Percentiles rank a stretch among this genome's conserved stretches.
These are phyloP conservation scores for Oryzaephilus surinamensis DNA, from an alignment of 1,140 invertebrate species.

Conservation along the genomic window DNA sequence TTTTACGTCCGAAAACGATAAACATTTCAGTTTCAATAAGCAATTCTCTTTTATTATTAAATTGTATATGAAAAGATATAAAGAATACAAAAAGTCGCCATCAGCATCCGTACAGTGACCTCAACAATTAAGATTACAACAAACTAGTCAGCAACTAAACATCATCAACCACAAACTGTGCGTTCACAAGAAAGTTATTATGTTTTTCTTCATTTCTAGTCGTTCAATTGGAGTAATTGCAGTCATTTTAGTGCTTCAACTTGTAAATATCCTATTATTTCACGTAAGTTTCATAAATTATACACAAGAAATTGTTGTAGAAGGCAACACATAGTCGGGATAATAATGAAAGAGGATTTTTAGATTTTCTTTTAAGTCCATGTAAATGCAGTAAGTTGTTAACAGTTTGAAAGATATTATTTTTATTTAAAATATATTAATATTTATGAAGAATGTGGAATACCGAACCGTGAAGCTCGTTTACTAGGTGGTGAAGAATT, in stretches of 20 bases:
- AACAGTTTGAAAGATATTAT: neutral
- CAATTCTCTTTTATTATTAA: no score
- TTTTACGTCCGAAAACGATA: no score
- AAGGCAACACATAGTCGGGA: neutral
- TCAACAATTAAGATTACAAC: no score
- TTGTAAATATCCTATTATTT: no score
- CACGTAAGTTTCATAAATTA: neutral
- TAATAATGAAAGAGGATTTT: conserved; percentile 11
- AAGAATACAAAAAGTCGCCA: no score
- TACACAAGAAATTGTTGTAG: neutral
- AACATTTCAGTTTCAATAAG: no score
- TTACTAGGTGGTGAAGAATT: conserved; percentile 39
- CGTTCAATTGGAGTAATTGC: no score
- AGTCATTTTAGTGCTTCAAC: no score
- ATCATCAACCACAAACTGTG: neutral
- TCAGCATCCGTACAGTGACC: no score
- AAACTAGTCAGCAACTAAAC: no score
- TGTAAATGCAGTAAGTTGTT: conserved; percentile 21
- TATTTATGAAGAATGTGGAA: conserved; percentile 25
- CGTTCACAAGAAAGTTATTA: conserved; percentile 2
- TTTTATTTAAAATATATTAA: conserved; percentile 6
- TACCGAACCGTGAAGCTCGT: conserved; percentile 30
- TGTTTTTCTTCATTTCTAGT: no score
- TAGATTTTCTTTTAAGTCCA: conserved; percentile 13
- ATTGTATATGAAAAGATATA: no score